phyloP scores from a whole-genome alignment of 2,113 vertebrate genomes.

The Ctenomys sociabilis region DNA sequence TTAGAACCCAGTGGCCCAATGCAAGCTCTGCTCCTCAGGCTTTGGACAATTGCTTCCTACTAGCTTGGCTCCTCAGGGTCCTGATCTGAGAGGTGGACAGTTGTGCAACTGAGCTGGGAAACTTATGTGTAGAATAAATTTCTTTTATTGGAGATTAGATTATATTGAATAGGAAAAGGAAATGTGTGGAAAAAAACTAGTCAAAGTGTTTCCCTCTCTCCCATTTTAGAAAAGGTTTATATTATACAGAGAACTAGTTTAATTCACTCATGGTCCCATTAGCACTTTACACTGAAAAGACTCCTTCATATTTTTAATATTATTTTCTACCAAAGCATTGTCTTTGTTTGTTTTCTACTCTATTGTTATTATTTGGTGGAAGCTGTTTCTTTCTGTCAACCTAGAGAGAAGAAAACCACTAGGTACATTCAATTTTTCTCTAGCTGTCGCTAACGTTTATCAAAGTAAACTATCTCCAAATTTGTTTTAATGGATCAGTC shows the following conservation, averaged over 20 bases:
- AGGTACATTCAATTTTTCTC: neutral
- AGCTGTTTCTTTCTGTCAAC: constrained; percentile 5
- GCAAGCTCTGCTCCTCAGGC: neutral
- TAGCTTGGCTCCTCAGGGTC: neutral
- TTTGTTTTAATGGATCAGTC: neutral
- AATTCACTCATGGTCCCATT: neutral
- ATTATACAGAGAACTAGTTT: neutral
- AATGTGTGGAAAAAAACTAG: neutral
- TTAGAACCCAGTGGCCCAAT: neutral
- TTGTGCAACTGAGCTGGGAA: neutral
- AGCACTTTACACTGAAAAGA: neutral
- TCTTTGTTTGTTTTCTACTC: neutral
- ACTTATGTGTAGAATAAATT: neutral
- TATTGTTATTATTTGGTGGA: neutral
- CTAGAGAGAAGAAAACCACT: neutral
- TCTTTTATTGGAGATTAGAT: neutral
- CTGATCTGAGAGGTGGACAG: neutral
- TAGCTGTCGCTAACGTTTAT: neutral
- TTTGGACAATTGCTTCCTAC: neutral
- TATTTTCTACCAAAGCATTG: neutral
- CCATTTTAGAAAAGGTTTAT: neutral
- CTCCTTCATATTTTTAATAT: neutral
- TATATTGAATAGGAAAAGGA: neutral
- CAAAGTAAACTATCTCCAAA: neutral
- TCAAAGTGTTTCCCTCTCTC: neutral